phyloP scores from a whole-genome alignment of 2,113 vertebrate species.

The Sarotherodon lohbergeri region DNA sequence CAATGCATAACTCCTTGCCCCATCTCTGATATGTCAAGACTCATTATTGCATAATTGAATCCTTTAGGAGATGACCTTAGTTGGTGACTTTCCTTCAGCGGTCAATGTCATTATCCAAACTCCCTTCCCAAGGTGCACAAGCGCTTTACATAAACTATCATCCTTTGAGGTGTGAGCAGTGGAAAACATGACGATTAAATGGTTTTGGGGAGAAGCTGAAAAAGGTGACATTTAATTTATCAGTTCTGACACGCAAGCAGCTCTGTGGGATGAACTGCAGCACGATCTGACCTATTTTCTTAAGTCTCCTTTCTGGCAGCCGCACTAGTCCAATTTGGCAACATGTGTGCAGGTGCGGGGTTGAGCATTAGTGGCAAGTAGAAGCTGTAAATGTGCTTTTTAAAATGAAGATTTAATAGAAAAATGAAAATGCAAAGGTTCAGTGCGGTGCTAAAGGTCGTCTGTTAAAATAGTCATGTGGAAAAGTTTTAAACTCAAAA shows the following conservation, averaged over 20 bases:
- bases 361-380: neutral
- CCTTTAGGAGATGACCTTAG: neutral
- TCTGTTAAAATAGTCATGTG: neutral
- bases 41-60: neutral
- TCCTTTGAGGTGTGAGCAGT: neutral
- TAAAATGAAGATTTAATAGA: neutral
- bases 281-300: slow-evolving; percentile 17
- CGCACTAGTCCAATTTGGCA: neutral
- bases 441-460: neutral
- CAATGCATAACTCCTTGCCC: neutral
- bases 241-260: neutral
- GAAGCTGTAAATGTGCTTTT: neutral
- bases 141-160: neutral
- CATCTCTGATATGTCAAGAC: neutral
- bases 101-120: neutral
- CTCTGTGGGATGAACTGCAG: neutral
- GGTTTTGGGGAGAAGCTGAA: neutral
- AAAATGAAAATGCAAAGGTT: neutral
- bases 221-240: neutral
- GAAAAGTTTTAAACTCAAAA: neutral
- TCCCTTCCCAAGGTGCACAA: neutral
- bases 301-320: neutral
- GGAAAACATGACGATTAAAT: neutral
- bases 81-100: neutral
- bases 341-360: neutral